Conservation (phyloP, 1,140 invertebrate genomes). For the Drosophila nannoptera region DNA sequence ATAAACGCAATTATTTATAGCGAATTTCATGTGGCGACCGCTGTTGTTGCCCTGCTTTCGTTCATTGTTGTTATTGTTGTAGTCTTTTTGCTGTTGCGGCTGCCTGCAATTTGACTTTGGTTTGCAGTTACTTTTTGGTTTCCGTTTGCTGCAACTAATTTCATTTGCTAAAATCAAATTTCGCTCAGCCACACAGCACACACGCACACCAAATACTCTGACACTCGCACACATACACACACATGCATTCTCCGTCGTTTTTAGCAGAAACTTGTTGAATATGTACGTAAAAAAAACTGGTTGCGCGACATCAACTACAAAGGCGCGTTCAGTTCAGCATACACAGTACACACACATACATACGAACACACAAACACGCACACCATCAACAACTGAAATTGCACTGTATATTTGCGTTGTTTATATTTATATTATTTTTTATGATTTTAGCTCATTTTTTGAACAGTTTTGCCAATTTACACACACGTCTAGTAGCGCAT, state of each 20-base stretch:
- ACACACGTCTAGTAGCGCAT: slow-evolving; percentile 1
- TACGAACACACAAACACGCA: slow-evolving; percentile 9
- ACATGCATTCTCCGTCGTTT: slow-evolving; percentile 34
- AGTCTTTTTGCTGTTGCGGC: slow-evolving; percentile 19
- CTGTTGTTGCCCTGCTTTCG: slow-evolving; percentile 31
- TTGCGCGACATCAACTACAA: slow-evolving; percentile 50
- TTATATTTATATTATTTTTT: slow-evolving; percentile 47
- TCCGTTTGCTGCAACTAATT: slow-evolving; percentile 50
- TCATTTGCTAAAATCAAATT: slow-evolving; percentile 53
- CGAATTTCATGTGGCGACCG: slow-evolving; percentile 24
- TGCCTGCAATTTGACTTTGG: slow-evolving; percentile 48
- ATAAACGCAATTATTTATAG: slow-evolving; percentile 24
- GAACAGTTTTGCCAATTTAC: slow-evolving; percentile 32
- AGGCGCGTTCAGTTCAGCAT: slow-evolving; percentile 39
- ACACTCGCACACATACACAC: slow-evolving; percentile 16
- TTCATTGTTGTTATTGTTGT: slow-evolving; percentile 22
- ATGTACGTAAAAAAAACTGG: slow-evolving; percentile 55
- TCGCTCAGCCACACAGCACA: slow-evolving; percentile 41
- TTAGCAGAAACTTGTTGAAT: slow-evolving; percentile 65
- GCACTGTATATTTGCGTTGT: slow-evolving; percentile 43
- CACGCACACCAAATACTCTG: slow-evolving; percentile 6
- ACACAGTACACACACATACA: slow-evolving; percentile 25
- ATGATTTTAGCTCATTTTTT: slow-evolving; percentile 22
- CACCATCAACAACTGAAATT: slow-evolving; percentile 21
- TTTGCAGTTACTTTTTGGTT: slow-evolving; percentile 49